Conservation (phyloP, 2,888 invertebrate species). For the Eustalomyia histrio region DNA sequence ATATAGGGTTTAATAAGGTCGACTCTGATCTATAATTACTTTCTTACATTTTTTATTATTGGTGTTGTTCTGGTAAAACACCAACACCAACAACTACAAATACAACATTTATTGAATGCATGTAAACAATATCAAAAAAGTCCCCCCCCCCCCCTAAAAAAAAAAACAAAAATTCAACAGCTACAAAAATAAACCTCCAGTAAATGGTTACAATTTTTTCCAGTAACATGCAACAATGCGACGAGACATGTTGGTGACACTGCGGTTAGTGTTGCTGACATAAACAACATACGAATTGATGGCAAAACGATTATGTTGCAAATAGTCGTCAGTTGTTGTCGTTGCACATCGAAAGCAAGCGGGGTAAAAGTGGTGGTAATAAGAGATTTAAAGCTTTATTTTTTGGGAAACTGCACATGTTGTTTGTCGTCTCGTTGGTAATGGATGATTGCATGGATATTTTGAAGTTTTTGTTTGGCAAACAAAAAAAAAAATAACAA, state of each 20-base stretch:
- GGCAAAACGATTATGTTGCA: conserved; percentile 66
- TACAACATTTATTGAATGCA: conserved; percentile 38
- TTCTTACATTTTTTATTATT: too few species aligned
- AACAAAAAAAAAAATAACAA: background rate
- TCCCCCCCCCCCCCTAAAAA: conserved; percentile 21
- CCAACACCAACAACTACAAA: conserved; percentile 23
- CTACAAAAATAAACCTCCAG: conserved; percentile 3
- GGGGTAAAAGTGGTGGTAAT: conserved; percentile 36
- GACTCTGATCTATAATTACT: too few species aligned
- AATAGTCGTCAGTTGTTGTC: conserved; percentile 41
- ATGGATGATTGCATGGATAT: conserved; percentile 52
- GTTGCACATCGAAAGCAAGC: background rate
- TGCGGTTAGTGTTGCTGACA: conserved; percentile 70
- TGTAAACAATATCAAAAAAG: conserved; percentile 42
- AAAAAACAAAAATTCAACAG: conserved; percentile 18
- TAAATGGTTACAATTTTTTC: conserved; percentile 43
- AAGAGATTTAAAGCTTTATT: conserved; percentile 57
- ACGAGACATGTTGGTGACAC: conserved; percentile 68
- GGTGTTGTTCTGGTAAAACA: background rate
- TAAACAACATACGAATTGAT: conserved; percentile 69
- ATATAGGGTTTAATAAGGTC: too few species aligned
- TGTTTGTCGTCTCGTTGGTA: conserved; percentile 8
- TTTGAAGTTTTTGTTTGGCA: conserved; percentile 54
- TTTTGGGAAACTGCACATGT: conserved; percentile 55
- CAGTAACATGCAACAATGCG: conserved; percentile 62